Base-by-base conservation (phyloP, 37 sponge, comb jelly and placozoan genomes). In the Halichondria panicea region DNA sequence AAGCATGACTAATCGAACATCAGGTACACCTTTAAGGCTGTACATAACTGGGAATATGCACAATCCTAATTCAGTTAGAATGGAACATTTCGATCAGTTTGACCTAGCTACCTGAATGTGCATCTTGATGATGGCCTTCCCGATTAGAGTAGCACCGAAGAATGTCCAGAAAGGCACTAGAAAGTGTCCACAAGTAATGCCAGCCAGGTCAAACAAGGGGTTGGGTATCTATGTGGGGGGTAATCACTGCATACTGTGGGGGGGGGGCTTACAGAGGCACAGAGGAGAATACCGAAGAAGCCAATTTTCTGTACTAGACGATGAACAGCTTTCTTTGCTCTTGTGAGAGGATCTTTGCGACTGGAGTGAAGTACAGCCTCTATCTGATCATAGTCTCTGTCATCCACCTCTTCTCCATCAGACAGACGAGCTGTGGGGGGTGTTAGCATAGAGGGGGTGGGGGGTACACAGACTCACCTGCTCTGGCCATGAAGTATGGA, bases 401-500 rank as follows among this genome's bases (percentile, higher is more conserved):
- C 92, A 34, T 97, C 97, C 42, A 87, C 95, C 55, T 92, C 93
- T 18, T 82, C 63, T 11, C 96, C 95, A n/a, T n/a, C n/a, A n/a
- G 96, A 95, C 2, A 87, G 55, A 30, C 93, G 84, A 72, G 99
- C 96, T 87, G n/a, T n/a, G n/a, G n/a, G n/a, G n/a, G n/a, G n/a
- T n/a, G n/a, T n/a, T n/a, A 13, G 50, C 24, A 50, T 12, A 21
- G 11, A 45, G 11, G 64, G 45, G 64, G 9, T n/a, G n/a, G n/a
- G n/a, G n/a, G n/a, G n/a, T n/a, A n/a, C n/a, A n/a, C 19, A 58
- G 40, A 48, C 37, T 40, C 31, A 91, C 92, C 91, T 66, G 99
- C 96, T 73, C 96, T 76, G 34, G 99, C 99, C 96, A 99, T 95
- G 87, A 99, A 99, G 66, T 99, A 99, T 19, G 99, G 99, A 43